Evolutionary conservation across 2,113 vertebrate species (phyloP), one percentile per base, ranked within the genome.

Genomic region (Ancistrus triradiatus): DNA sequence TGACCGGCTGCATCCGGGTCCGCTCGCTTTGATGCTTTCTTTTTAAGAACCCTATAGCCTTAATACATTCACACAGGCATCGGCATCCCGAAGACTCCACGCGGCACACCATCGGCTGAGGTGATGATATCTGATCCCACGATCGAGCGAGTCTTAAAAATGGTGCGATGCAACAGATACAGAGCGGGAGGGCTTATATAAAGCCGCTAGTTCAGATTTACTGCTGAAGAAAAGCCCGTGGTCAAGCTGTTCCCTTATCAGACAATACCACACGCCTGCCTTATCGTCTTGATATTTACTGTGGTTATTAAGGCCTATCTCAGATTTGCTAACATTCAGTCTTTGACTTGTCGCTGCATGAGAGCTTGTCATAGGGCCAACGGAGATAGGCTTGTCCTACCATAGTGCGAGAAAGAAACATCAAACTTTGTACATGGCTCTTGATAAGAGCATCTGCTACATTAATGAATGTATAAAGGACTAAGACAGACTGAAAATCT

Each of bases 101-200:
- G n/a, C 14, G 21, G 13, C 57, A 21, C 60, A 49, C 28, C 44
- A 33, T 13, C 37, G 37, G 35, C 2, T 37, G 14, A 37, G 4
- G 38, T 5, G 38, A 73, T 73, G 79, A 73, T 72, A 59, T 79
- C 65, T 51, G 74, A 83, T 80, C 71, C 38, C 75, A 62, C 78
- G 63, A 80, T 75, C 79, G 78, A 9, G 38, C n/a, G 15, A 43
- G 64, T 58, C 59, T 42, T 68, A 84, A 88, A 81, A 74, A 78
- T 61, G 63, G 67, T 50, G 67, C 75, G 70, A 72, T 38, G 66
- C 31, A 56, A 9, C 24, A 43, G 37, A 57, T 42, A 49, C 55
- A 6, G 22, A 50, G 3, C 6, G 1, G 48, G 19, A 7, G 44
- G 28, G 11, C 24, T 22, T 61, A 46, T 61, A 46, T 47, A 58